Base-by-base conservation (phyloP, 2,797 vertebrate species). In the Myripristis jacobus region DNA sequence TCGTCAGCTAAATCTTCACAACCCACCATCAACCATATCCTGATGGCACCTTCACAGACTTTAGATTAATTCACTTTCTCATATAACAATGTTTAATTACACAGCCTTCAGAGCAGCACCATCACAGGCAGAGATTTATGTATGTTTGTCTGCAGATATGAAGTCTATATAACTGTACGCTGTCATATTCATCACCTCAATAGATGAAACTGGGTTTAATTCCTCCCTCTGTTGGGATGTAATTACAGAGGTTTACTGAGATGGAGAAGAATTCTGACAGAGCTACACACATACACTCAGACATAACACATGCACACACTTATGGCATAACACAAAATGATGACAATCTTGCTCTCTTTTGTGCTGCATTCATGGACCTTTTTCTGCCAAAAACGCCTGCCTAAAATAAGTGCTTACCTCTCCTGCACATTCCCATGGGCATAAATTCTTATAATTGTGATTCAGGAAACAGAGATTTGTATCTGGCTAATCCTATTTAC, bases 1-100 rank as follows among this genome's bases (percentile, higher is more conserved):
- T 87, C 76, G 71, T 85, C 87, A 86, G 82, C 86, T 89, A 91
- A 91, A 92, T 91, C 92, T 90, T 86, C 76, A 53, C 72, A 67
- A 73, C 77, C 83, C 61, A 86, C 88, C 89, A 91, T 92, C 88
- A 87, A 81, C 70, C 81, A 71, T 73, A 88, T 91, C 86, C 88
- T 84, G 81, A 91, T 88, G 84, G 87, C 91, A 90, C 87, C 88
- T 91, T 90, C 88, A 84, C 88, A 88, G 85, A 90, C 90, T 87
- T 85, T 83, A 83, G 87, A 91, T 90, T 90, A 84, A 91, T 92
- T 89, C 88, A 89, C 86, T 91, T 87, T 89, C 86, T 89, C 89
- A 87, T 88, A 90, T 91, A 90, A 92, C 90, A 91, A 90, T 89
- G 90, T 91, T 92, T 92, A 92, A 93, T 93, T 93, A 91, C 88